Evolutionary conservation across 2,113 vertebrate species (phyloP).

Genomic region (Onychorhynchus coronatus): DNA sequence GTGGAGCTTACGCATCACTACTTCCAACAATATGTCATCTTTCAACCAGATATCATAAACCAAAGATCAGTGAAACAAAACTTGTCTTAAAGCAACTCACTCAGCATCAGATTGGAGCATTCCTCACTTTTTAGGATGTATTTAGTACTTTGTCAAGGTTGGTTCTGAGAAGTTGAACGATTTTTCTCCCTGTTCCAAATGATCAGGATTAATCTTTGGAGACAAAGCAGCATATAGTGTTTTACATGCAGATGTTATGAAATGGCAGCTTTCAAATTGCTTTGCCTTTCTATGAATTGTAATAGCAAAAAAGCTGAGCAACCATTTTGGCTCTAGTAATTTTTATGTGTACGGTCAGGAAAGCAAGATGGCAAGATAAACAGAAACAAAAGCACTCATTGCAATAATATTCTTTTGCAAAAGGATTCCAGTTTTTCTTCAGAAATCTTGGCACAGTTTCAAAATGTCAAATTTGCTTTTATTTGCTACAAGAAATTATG

Average conservation of each 20-base stretch:
- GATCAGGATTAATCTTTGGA: not conserved
- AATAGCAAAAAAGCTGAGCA: not conserved
- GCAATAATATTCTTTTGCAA: not conserved
- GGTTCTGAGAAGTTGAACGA: not conserved
- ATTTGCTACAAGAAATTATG: not conserved
- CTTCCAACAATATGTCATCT: not conserved
- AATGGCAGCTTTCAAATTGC: not conserved
- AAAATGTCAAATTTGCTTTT: not conserved
- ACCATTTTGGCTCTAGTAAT: not conserved
- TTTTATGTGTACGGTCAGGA: rapidly evolving
- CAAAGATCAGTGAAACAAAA: not conserved
- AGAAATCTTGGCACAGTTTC: not conserved
- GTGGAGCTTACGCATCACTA: not conserved
- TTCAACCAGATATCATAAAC: not conserved
- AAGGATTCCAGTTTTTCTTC: not conserved
- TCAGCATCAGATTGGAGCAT: not conserved
- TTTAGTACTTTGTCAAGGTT: not conserved
- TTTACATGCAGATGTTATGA: not conserved
- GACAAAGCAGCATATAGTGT: rapidly evolving
- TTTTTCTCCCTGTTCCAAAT: not conserved
- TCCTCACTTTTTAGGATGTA: not conserved
- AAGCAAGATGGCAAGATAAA: not conserved
- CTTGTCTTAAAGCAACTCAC: not conserved
- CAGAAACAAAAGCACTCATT: not conserved
- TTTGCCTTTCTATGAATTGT: not conserved